Percentiles rank a stretch among this genome's conserved stretches.
phyloP scores from a whole-genome alignment of 2,888 invertebrate genomes.

The Nebria salina region DNA sequence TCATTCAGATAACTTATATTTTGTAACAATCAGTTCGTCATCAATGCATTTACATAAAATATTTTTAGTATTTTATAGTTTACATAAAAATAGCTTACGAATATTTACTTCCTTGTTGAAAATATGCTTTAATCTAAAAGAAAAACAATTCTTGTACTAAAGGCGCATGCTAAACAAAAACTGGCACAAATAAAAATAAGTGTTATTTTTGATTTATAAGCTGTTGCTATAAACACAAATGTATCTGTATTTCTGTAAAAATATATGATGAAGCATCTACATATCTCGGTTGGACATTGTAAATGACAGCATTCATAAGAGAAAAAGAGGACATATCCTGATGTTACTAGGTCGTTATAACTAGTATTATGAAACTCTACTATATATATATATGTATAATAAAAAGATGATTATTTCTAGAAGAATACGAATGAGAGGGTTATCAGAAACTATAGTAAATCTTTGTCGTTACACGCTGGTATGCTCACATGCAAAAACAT shows the following conservation, averaged over 20 bases:
- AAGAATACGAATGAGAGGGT: neutral
- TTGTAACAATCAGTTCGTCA: neutral
- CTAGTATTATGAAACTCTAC: neutral
- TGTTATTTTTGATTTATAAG: neutral
- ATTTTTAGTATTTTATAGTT: neutral
- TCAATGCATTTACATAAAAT: neutral
- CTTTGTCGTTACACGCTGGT: neutral
- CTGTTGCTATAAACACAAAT: neutral
- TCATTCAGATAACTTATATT: neutral
- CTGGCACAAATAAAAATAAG: neutral
- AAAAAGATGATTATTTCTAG: neutral
- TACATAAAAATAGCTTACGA: neutral
- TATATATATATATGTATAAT: neutral
- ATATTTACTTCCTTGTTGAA: neutral
- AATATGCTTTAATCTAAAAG: neutral
- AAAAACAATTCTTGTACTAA: neutral
- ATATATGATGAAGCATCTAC: neutral
- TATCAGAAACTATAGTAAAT: neutral
- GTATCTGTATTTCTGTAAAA: neutral
- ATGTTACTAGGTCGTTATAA: conserved; percentile 1
- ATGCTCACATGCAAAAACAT: conserved; percentile 9
- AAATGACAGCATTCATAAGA: neutral
- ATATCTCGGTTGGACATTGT: neutral
- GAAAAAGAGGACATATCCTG: neutral
- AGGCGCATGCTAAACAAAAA: neutral